Conservation (phyloP, 92 coral and sea anemone species). For the Muricea muricata region DNA sequence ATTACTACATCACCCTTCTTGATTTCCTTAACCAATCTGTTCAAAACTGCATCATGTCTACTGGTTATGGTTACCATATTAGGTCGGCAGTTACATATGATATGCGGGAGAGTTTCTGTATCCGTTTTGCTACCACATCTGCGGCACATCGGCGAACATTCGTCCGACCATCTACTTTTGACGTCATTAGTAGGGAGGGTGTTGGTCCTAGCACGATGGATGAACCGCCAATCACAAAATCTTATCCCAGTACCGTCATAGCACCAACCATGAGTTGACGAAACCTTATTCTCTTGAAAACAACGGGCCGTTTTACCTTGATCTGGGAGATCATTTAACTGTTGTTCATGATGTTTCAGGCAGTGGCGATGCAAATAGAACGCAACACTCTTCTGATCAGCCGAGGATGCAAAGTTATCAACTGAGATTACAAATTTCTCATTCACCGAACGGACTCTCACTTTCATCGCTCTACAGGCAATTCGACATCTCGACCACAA, state of each 20-base stretch:
- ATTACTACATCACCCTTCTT: neutral
- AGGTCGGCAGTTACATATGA: conserved; percentile 11
- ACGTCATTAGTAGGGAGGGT: conserved; percentile 5
- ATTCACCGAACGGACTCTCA: no score
- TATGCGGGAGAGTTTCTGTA: conserved; percentile 11
- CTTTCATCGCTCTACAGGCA: neutral
- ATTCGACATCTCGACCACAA: neutral
- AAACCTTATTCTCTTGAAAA: no score
- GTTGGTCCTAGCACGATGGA: conserved; percentile 23
- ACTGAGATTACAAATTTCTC: neutral
- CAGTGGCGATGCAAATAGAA: neutral
- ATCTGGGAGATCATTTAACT: neutral
- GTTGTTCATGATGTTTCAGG: neutral
- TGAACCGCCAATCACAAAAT: conserved; percentile 22
- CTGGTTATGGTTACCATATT: neutral
- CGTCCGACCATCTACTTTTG: neutral
- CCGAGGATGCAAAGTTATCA: neutral
- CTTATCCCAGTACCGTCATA: neutral
- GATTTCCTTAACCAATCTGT: neutral
- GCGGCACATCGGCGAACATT: neutral
- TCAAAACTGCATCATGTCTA: neutral
- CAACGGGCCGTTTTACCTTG: conserved; percentile 5
- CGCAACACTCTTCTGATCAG: neutral
- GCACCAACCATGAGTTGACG: neutral
- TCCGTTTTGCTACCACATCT: neutral